Evolutionary conservation across 1,140 invertebrate species (phyloP), one percentile per base, ranked within the genome.

Genomic region (Meloidogyne floridensis): DNA sequence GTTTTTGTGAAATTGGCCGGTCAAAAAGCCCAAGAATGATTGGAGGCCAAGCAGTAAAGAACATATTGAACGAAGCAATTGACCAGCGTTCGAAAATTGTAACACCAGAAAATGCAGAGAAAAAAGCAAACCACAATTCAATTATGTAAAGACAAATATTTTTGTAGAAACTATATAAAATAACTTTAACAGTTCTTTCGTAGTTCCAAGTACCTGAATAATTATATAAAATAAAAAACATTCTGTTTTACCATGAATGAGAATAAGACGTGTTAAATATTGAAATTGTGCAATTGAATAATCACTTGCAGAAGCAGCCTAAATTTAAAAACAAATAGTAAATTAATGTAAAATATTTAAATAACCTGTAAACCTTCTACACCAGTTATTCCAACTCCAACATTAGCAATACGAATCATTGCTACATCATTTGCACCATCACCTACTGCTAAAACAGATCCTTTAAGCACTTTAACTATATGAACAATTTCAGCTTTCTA

Each of bases 381-480:
- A n/a, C 98, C 98, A 53, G 95, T 97, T 87, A 99, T 99, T 76
- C 97, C 98, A 83, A 99, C 94, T 75, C 97, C 98, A 79, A 93
- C 92, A 91, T 93, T 91, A 53, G 93, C 93, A 72, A 92, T 91
- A 90, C 78, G 96, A 86, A 99, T 99, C 97, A 99, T 99, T 11
- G 97, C 97, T 53, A 99, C 97, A 92, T 99, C 98, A 91, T 99
- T 99, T 72, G 98, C 97, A 10, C 98, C 97, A 92, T 99, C 97
- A 11, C 98, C 97, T 88, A 99, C 97, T 2, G 97, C 97, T 84
- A 99, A 91, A 51, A 96, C 97, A 2, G 98, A 95, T n/a, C 65
- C 65, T 93, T 79, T 95, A 94, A 10, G 95, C 96, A 83, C 94
- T 93, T 82, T 91, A 91, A 99, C 95, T 87, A 97, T 92, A 88